A percentile compares a stretch with the other conserved stretches of the same genome.
These are phyloP conservation scores for Dendrocincla fuliginosa DNA, from an alignment of 2,797 vertebrate species.

Conservation along the genomic window DNA sequence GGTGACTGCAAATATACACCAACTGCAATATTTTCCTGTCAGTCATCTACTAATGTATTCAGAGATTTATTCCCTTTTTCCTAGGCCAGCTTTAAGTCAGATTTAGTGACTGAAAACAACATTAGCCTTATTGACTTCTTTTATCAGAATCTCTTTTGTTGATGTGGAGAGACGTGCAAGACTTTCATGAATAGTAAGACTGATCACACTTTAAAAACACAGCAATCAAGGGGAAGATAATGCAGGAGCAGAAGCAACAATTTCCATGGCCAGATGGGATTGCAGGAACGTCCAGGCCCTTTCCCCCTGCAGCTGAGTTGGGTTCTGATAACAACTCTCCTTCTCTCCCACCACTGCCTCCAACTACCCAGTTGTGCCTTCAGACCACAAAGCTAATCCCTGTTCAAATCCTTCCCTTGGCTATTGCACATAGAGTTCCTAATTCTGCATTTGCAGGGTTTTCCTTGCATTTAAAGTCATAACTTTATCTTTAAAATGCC, in stretches of 20 bases:
- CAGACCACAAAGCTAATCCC: background rate
- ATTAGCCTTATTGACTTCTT: constrained; percentile 37
- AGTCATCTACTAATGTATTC: constrained; percentile 48
- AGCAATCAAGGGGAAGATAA: background rate
- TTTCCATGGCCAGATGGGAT: background rate
- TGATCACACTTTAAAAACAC: constrained; percentile 22
- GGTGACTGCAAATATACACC: constrained; percentile 25
- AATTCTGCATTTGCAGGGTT: background rate
- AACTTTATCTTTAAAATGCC: background rate
- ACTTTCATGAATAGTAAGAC: background rate
- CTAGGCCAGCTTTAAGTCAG: constrained; percentile 17
- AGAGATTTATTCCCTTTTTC: constrained; percentile 1
- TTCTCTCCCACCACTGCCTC: background rate
- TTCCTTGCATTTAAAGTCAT: background rate
- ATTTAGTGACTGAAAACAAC: constrained; percentile 49
- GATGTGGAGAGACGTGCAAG: background rate
- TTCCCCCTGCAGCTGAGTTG: fast-evolving
- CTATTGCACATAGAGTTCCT: background rate
- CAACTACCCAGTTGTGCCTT: fast-evolving
- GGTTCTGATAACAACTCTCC: background rate
- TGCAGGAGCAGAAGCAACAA: background rate
- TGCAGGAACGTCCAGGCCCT: background rate
- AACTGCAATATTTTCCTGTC: constrained; percentile 49
- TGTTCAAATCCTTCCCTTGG: background rate
- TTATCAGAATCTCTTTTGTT: background rate